Evolutionary conservation across 1,140 invertebrate genomes (phyloP).

Genomic region (Gryllus bimaculatus): DNA sequence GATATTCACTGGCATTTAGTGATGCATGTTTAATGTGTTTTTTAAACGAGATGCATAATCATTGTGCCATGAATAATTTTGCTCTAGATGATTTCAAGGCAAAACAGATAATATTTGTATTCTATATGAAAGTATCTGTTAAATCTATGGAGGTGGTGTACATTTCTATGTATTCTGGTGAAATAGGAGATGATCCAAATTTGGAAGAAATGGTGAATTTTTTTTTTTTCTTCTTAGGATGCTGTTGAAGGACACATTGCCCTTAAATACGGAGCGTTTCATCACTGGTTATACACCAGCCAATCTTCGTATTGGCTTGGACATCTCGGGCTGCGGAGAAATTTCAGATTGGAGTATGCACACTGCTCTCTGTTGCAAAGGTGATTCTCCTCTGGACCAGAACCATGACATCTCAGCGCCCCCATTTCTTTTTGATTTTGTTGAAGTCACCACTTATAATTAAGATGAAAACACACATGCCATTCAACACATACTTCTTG

Average conservation of each 20-base stretch:
- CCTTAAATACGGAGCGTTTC: conserved; percentile 43
- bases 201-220: conserved; percentile 1
- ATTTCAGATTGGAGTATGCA: conserved; percentile 23
- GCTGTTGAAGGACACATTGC: conserved; percentile 38
- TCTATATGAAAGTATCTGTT: neutral
- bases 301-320: conserved; percentile 36
- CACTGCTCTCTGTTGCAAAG: conserved; percentile 5
- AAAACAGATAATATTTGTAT: neutral
- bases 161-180: neutral
- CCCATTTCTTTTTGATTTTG: conserved; percentile 36
- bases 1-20: too few species aligned
- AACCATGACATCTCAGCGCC: conserved; percentile 29
- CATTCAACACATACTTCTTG: neutral
- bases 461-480: conserved; percentile 22
- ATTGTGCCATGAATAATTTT: too few species aligned
- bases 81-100: too few species aligned
- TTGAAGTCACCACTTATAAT: conserved; percentile 36
- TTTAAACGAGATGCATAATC: too few species aligned
- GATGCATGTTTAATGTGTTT: too few species aligned
- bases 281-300: conserved; percentile 38
- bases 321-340: conserved; percentile 29
- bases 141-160: neutral
- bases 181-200: neutral
- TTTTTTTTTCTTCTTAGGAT: conserved; percentile 7
- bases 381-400: conserved; percentile 27